Base-by-base conservation (phyloP, 2,113 vertebrate genomes). In the Xiphophorus couchianus region DNA sequence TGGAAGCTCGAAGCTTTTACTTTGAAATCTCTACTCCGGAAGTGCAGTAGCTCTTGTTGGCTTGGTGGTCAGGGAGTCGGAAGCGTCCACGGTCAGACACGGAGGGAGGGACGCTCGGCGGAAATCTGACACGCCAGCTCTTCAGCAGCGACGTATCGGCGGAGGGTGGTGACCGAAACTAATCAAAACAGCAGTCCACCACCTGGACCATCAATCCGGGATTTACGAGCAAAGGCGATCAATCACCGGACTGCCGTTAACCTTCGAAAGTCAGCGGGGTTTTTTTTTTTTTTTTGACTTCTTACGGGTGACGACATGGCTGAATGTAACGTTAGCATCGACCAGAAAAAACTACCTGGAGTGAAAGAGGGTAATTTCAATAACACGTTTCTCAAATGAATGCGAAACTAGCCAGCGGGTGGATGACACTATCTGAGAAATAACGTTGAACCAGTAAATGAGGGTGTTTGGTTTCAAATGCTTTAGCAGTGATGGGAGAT, bases 311-410 rank as follows among this genome's bases (percentile, higher is more conserved):
- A 85, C 90, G 92, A 92, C 93, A 95, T 95, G 95, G 94, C 94
- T 90, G 94, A 95, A 83, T 91, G 86, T 91, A 82, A 90, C 89
- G 44, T 94, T 79, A 94, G 89, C 91, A 93, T 95, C 87, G 95
- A 95, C 89, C 82, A 95, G 89, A 91, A 95, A 11, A 94, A 90
- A 69, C 93, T 95, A 84, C 95, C 95, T 71, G 93, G 94, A 92
- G 95, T 95, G 44, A 95, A 94, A 94, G 93, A 95, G 84, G 94
- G 95, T 95, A 92, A 93, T 73, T 86, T 88, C 73, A 44, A 74
- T 39, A 31, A 76, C 37, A 51, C 65, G 29, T 83, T 83, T 69
- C 31, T 66, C 33, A 28, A 58, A 30, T 74, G 68, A 3, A 48
- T 77, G 19, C 62, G 31, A 81, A 73, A 5, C 14, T n/a, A 74